These are phyloP conservation scores for Oreonectes daqikongensis DNA, from an alignment of 2,797 vertebrate genomes.

Conservation along the genomic window DNA sequence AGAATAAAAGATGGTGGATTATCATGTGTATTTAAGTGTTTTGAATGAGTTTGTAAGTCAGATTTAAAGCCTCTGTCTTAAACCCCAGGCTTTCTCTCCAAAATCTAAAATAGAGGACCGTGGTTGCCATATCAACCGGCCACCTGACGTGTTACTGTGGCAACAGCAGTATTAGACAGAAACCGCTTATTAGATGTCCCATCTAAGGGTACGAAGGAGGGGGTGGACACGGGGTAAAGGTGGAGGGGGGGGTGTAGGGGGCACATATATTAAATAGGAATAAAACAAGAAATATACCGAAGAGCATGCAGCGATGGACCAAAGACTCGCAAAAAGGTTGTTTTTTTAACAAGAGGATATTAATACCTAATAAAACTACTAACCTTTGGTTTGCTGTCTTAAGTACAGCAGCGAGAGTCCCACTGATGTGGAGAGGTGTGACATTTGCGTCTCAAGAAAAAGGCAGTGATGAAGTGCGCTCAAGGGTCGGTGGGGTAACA, in stretches of 20 bases:
- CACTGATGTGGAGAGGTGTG: not conserved
- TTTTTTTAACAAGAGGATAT: conserved; percentile 6
- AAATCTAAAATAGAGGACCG: conserved; percentile 64
- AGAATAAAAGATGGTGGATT: not conserved
- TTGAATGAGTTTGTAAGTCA: not conserved
- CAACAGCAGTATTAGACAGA: conserved; percentile 69
- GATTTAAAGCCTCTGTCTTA: conserved; percentile 5
- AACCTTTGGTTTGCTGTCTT: not conserved
- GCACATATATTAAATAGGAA: conserved; percentile 30
- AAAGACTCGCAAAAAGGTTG: not conserved
- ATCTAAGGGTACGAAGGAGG: conserved; percentile 26
- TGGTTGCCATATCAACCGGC: conserved; percentile 81
- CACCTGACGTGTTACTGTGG: conserved; percentile 77
- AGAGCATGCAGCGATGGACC: not conserved
- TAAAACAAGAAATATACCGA: conserved; percentile 19
- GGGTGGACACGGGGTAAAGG: conserved; percentile 14
- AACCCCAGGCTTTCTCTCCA: conserved; percentile 23
- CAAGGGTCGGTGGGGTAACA: not conserved
- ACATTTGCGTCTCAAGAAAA: conserved; percentile 18
- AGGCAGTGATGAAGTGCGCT: conserved; percentile 1
- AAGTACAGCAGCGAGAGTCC: not conserved
- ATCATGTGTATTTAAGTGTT: not conserved
- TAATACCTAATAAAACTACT: conserved; percentile 14
- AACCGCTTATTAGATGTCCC: conserved; percentile 51
- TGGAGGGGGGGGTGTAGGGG: conserved; percentile 21